These are phyloP conservation scores for Myripristis murdjan DNA, from an alignment of 2,797 vertebrate genomes.

Conservation along the genomic window DNA sequence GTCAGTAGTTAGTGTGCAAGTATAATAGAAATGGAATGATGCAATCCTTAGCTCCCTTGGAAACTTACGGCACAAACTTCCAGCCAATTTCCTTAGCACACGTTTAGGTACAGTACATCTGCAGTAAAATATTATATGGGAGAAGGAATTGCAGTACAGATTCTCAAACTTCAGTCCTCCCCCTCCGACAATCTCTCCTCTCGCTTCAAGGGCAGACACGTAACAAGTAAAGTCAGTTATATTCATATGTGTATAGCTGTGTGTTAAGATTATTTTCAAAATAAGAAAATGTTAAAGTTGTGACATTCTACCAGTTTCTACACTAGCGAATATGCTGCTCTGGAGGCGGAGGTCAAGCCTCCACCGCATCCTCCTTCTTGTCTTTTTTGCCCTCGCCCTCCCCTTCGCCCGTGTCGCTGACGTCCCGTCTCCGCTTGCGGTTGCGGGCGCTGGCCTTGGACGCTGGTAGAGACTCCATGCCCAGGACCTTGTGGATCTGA, in stretches of 20 bases:
- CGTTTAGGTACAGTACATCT: conserved; percentile 39
- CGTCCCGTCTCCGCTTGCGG: conserved; percentile 83
- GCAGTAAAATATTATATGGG: conserved; percentile 28
- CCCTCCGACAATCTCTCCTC: conserved; percentile 33
- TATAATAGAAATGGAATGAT: conserved; percentile 66
- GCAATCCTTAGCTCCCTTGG: conserved; percentile 40
- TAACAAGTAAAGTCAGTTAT: conserved; percentile 72
- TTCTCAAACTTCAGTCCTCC: conserved; percentile 36
- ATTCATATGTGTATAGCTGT: conserved; percentile 67
- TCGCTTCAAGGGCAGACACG: conserved; percentile 56
- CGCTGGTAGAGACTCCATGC: conserved; percentile 82
- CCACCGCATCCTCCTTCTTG: conserved; percentile 72
- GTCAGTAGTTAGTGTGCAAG: conserved; percentile 72
- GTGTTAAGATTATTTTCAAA: conserved; percentile 63
- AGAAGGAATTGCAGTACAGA: conserved; percentile 36
- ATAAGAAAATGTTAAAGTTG: conserved; percentile 59
- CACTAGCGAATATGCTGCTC: conserved; percentile 40
- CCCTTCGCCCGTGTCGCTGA: conserved; percentile 65
- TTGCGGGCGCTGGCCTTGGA: conserved; percentile 77
- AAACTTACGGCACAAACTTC: conserved; percentile 28
- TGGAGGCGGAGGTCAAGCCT: conserved; percentile 62
- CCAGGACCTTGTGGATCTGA: conserved; percentile 86
- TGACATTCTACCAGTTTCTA: conserved; percentile 76
- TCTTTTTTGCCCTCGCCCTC: conserved; percentile 82
- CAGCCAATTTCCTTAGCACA: conserved; percentile 58